Conservation (phyloP, 2,113 vertebrate genomes). For the Edolisoma coerulescens region DNA sequence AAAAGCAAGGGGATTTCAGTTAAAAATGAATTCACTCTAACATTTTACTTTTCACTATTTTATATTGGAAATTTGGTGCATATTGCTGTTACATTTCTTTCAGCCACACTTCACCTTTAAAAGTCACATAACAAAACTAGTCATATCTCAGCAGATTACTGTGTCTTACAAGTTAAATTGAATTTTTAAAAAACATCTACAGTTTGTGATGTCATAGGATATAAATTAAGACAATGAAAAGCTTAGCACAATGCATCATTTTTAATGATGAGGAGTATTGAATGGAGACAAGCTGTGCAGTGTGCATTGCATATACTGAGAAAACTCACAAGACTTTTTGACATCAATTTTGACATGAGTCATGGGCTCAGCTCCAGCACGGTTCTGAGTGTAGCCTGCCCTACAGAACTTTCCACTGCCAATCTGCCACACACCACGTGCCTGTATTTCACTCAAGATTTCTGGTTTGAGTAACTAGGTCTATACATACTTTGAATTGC, state of each 20-base stretch:
- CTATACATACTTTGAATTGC: neutral
- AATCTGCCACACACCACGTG: neutral
- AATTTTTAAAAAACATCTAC: neutral
- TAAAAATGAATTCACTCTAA: neutral
- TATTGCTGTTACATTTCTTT: neutral
- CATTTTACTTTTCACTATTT: neutral
- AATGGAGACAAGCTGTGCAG: neutral
- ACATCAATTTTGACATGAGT: conserved; percentile 19
- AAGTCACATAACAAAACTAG: neutral
- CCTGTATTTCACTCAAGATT: neutral
- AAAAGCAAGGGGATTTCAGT: neutral
- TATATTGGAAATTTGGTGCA: neutral
- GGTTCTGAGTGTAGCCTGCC: neutral
- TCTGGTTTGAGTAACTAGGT: neutral
- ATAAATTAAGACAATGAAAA: conserved; percentile 8
- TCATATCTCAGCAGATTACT: neutral
- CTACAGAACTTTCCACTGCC: neutral
- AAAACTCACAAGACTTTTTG: neutral
- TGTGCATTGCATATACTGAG: neutral
- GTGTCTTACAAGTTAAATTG: neutral
- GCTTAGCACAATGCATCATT: neutral
- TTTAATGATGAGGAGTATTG: neutral
- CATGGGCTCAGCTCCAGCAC: neutral
- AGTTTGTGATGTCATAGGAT: neutral
- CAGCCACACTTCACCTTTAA: neutral